Conservation (phyloP, 2,113 vertebrate genomes). For the Peromyscus maniculatus region DNA sequence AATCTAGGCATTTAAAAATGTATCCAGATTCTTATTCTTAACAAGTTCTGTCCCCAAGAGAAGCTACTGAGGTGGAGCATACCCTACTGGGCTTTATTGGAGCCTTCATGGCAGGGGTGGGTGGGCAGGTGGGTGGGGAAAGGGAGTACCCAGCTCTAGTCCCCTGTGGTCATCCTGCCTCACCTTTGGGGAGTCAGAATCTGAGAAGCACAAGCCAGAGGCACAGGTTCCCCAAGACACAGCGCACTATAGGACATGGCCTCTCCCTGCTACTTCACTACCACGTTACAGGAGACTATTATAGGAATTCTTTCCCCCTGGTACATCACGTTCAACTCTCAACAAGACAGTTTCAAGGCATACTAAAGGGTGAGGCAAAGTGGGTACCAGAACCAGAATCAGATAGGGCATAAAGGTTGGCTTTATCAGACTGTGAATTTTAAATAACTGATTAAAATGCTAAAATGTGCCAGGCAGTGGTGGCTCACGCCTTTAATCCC, state of each 20-base stretch:
- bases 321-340: background rate
- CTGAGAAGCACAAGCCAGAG: background rate
- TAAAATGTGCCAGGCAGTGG: background rate
- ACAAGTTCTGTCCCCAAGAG: background rate
- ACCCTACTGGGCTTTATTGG: background rate
- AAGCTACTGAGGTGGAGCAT: background rate
- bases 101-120: background rate
- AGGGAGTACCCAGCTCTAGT: background rate
- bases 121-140: background rate
- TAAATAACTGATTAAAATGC: background rate
- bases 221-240: background rate
- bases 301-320: background rate
- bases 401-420: background rate
- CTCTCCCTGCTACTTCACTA: background rate
- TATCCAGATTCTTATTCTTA: background rate
- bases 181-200: background rate
- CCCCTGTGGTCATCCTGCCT: background rate
- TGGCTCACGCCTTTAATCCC: background rate
- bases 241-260: background rate
- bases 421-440: background rate
- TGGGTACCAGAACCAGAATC: background rate
- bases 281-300: background rate
- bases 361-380: background rate
- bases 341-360: background rate
- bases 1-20: background rate